A percentile compares a stretch with the other conserved stretches of the same genome.
Conservation (phyloP, 2,888 invertebrate species). For the Polyommatus icarus region DNA sequence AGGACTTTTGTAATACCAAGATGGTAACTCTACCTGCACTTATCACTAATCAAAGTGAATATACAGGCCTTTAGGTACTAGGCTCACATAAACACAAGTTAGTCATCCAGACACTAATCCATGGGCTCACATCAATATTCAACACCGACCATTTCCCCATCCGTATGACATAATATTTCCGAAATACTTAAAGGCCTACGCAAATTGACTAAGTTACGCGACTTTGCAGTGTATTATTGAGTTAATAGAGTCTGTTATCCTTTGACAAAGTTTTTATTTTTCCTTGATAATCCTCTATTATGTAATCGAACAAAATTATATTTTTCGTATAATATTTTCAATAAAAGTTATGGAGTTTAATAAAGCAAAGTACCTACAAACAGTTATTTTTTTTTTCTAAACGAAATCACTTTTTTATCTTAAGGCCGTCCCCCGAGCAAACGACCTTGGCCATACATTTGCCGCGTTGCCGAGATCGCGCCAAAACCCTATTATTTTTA, state of each 20-base stretch:
- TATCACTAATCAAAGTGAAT: too few species aligned
- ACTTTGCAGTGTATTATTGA: not conserved
- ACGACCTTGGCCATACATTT: too few species aligned
- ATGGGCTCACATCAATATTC: constrained; percentile 46
- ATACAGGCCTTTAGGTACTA: not conserved
- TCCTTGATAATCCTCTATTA: not conserved
- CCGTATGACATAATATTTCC: constrained; percentile 47
- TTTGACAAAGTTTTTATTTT: constrained; percentile 13
- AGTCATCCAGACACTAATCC: constrained; percentile 34
- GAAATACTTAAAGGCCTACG: constrained; percentile 45
- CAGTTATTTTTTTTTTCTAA: not conserved
- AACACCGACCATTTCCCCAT: constrained; percentile 44
- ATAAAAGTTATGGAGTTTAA: too few species aligned
- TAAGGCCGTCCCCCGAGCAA: too few species aligned
- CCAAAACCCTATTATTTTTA: too few species aligned
- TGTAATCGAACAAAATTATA: not conserved
- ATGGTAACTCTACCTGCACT: too few species aligned
- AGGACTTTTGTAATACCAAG: too few species aligned
- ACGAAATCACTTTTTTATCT: too few species aligned
- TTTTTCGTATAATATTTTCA: too few species aligned
- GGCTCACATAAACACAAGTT: not conserved
- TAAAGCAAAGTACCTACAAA: too few species aligned
- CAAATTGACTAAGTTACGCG: constrained; percentile 30
- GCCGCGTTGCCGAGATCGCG: too few species aligned
- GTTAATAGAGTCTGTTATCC: not conserved